Conservation (phyloP, 1,140 invertebrate genomes). For the Diabrotica virgifera region DNA sequence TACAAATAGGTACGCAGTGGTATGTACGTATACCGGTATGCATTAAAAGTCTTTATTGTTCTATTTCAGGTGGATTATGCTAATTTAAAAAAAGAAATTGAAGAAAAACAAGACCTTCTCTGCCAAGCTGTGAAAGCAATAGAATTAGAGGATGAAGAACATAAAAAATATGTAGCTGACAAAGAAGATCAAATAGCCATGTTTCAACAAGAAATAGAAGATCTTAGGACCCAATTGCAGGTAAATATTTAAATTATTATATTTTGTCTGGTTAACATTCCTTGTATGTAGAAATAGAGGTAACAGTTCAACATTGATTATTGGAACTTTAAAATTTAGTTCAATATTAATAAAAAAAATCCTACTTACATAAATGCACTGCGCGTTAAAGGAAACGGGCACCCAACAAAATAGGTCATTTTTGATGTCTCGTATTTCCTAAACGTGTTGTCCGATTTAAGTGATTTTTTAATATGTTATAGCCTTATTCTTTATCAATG, state of each 20-base stretch:
- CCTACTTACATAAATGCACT: too few species aligned
- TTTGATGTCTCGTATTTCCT: too few species aligned
- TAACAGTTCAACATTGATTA: neutral
- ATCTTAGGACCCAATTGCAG: constrained; percentile 39
- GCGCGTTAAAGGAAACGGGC: too few species aligned
- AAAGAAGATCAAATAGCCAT: constrained; percentile 43
- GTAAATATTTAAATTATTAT: constrained; percentile 20
- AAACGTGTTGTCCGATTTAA: too few species aligned
- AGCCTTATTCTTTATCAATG: too few species aligned
- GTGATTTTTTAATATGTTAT: too few species aligned
- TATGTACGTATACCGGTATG: too few species aligned
- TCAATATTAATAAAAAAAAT: neutral
- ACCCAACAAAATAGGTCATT: too few species aligned
- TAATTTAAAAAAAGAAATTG: constrained; percentile 71
- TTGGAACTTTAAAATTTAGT: neutral
- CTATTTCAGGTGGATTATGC: constrained; percentile 69
- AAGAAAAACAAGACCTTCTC: constrained; percentile 78
- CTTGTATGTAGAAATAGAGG: neutral
- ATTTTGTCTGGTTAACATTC: neutral
- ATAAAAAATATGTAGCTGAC: constrained; percentile 39
- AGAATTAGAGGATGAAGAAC: constrained; percentile 54
- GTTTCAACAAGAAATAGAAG: constrained; percentile 41
- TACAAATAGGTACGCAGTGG: too few species aligned
- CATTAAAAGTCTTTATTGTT: too few species aligned
- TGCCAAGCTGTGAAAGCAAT: constrained; percentile 79